These are phyloP conservation scores for Alligator sinensis DNA, from an alignment of 2,113 vertebrate genomes.

Conservation along the genomic window DNA sequence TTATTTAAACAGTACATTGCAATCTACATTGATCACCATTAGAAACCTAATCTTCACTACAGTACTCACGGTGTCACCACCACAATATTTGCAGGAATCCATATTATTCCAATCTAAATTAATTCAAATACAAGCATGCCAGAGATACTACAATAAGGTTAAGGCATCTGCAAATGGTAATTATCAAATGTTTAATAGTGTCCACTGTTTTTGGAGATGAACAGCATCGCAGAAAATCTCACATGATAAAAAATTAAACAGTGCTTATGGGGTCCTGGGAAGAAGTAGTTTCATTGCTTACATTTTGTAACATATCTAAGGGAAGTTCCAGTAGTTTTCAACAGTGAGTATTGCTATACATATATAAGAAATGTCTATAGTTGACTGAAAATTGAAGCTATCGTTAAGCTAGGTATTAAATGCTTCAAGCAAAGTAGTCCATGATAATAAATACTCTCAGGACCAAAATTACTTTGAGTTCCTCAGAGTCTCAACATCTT, in stretches of 20 bases:
- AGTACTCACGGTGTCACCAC: not conserved
- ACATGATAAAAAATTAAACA: not conserved
- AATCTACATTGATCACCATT: not conserved
- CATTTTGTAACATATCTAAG: not conserved
- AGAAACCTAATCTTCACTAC: not conserved
- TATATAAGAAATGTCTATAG: not conserved
- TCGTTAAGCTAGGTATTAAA: not conserved
- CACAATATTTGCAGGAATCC: not conserved
- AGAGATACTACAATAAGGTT: not conserved
- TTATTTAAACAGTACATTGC: constrained; percentile 21
- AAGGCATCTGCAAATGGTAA: not conserved
- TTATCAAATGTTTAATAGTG: not conserved
- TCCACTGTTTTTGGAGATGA: not conserved
- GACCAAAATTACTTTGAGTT: not conserved
- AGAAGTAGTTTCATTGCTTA: not conserved
- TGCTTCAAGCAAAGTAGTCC: constrained; percentile 9
- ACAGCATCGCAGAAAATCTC: not conserved
- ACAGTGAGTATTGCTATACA: not conserved
- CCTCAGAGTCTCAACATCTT: not conserved
- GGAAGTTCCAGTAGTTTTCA: not conserved
- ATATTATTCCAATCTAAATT: not conserved
- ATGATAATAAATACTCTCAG: constrained; percentile 28
- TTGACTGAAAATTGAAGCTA: constrained; percentile 20
- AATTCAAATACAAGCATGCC: not conserved
- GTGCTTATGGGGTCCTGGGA: not conserved